Base-by-base conservation (phyloP, 2,797 vertebrate species). In the Manis pentadactyla region DNA sequence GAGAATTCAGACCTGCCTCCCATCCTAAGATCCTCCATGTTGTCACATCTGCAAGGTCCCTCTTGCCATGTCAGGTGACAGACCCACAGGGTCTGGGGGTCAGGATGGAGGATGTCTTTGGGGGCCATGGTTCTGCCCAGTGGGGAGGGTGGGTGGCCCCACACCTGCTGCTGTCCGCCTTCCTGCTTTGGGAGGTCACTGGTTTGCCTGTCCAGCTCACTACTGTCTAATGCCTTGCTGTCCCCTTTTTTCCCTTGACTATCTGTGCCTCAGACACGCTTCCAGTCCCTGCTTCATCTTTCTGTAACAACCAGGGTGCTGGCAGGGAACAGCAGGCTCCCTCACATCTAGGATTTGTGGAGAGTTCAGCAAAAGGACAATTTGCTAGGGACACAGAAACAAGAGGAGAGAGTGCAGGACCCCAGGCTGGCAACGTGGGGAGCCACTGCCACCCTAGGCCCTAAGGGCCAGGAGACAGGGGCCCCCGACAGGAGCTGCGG, bases 221-320 rank as follows among this genome's bases (percentile, higher is more conserved):
- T 46, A 12, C 46, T 46, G 46, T 46, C 46, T 46, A 46, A 46
- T 10, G 12, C 46, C 46, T 46, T 46, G 46, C 3, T 0, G 37
- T 59, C n/a, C 31, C 1, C 9, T 4, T 66, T 82, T 39, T 42
- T 88, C 39, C 55, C 12, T 9, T 4, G 46, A 55, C 27, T n/a
- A 0, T 3, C 0, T 23, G 27, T 19, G 64, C 66, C 6, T 1
- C 25, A 11, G 0, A 13, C 1, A 19, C 0, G 39, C 34, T 12
- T 42, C 64, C 31, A 0, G 27, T 0, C n/a, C 34, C 79, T 8
- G 63, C 39, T 34, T 4, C 23, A 42, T 23, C 29, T 25, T 66
- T 14, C 42, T 5, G 46, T 14, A 39, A 39, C 7, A 7, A 25
- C 14, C 9, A 12, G 82, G 29, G 29, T 11, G 46, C 31, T 10